These are phyloP conservation scores for Streptopelia turtur DNA, from an alignment of 2,797 vertebrate genomes.

Conservation along the genomic window DNA sequence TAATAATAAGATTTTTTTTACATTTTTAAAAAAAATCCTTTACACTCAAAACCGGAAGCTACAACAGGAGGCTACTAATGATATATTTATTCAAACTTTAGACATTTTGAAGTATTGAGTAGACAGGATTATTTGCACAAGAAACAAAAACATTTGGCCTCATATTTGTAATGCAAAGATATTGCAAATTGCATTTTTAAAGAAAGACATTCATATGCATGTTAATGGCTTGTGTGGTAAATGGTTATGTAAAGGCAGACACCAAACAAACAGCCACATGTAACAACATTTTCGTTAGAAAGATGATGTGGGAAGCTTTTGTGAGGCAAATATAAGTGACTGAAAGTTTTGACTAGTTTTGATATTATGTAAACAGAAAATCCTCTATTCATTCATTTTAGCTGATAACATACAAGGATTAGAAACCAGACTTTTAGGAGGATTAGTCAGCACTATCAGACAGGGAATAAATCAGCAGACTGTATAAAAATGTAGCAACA, in stretches of 20 bases:
- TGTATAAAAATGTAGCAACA: slow-evolving; percentile 6
- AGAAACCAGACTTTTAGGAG: slow-evolving; percentile 50
- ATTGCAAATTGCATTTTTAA: not conserved
- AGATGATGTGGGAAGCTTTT: not conserved
- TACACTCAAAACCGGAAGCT: not conserved
- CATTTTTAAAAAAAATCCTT: not conserved
- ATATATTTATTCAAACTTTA: not conserved
- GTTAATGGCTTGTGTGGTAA: not conserved
- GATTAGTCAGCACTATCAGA: slow-evolving; percentile 56
- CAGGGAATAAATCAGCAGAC: not conserved
- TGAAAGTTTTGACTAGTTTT: slow-evolving; percentile 46
- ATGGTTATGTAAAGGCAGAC: not conserved
- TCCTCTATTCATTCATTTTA: slow-evolving; percentile 51
- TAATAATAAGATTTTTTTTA: not conserved
- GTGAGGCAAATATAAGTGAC: slow-evolving; percentile 3
- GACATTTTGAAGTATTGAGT: not conserved
- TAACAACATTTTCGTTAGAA: not conserved
- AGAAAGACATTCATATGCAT: not conserved
- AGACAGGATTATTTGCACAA: not conserved
- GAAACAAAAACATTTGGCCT: not conserved
- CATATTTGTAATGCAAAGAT: not conserved
- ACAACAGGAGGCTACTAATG: not conserved
- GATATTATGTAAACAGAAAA: slow-evolving; percentile 56
- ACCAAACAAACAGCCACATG: not conserved
- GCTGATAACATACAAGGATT: slow-evolving; percentile 42